Base-by-base conservation (phyloP, 2,888 invertebrate genomes). In the Eristalis intricaria region DNA sequence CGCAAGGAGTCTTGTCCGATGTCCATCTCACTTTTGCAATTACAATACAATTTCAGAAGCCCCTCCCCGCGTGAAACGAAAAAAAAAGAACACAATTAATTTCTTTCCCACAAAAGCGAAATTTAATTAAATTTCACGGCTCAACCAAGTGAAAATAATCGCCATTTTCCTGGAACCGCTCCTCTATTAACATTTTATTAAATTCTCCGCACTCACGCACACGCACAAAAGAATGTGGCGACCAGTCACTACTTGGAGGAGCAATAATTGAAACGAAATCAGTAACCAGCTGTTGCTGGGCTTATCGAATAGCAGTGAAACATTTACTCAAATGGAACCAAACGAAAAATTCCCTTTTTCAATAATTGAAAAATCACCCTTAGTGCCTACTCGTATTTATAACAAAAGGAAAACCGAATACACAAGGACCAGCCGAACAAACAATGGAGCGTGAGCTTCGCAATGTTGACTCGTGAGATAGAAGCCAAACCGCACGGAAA, bases 141-240 rank as follows among this genome's bases (percentile, higher is more conserved):
- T 65, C 82, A 82, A 70, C 75, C 76, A 70, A 76, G 75, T 76
- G 82, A 82, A 82, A 82, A 70, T 76, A 82, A 82, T 82, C 70
- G 70, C 58, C 70, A 82, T 82, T 77, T 73, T 76, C 61, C 75
- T 60, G 61, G 29, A 84, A 58, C 71, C 70, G 70, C 75, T 84
- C 75, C 71, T 80, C 56, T 75, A 70, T 84, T 80, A 75, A 84
- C 65, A 85, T 85, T 85, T 77, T 85, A 82, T 81, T 81, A 85
- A 82, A 82, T 77, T 82, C 69, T 43, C 64, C 75, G 23, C 82
- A 76, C 82, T 76, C 75, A 82, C 82, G 76, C 70, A 71, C 58
- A 69, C 69, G 68, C 22, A 74, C 63, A 74, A 81, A 69, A 68
- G 61, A 74, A 56, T 66, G 58, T 26, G 60, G 26, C 64, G 71